These are phyloP conservation scores for Discoglossus pictus DNA, from an alignment of 2,797 vertebrate species.

Conservation along the genomic window DNA sequence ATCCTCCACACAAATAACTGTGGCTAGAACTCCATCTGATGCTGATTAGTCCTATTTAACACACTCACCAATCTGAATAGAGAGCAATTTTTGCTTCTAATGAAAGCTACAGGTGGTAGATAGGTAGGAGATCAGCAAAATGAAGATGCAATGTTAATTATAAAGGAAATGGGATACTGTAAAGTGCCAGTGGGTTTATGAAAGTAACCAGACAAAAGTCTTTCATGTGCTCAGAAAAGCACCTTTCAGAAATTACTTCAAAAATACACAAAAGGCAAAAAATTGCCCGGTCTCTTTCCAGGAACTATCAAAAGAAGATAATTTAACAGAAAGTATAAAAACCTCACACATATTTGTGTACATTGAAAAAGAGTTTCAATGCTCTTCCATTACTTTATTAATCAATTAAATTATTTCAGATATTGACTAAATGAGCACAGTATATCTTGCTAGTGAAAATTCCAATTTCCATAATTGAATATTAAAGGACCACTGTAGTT, in stretches of 20 bases:
- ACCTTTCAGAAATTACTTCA: conserved; percentile 52
- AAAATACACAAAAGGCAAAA: conserved; percentile 31
- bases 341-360: conserved; percentile 49
- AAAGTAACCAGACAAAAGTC: conserved; percentile 31
- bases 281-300: conserved; percentile 14
- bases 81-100: conserved; percentile 23
- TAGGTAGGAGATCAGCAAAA: conserved; percentile 10
- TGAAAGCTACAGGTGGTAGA: conserved; percentile 17
- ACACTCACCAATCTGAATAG: conserved; percentile 2
- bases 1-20: not conserved
- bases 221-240: conserved; percentile 13
- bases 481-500: not conserved
- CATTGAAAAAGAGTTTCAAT: conserved; percentile 57
- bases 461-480: conserved; percentile 10
- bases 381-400: conserved; percentile 45
- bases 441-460: not conserved
- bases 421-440: conserved; percentile 34
- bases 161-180: conserved; percentile 17
- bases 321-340: conserved; percentile 51
- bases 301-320: conserved; percentile 35
- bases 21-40: not conserved
- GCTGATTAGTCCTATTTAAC: conserved; percentile 15
- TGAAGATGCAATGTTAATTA: conserved; percentile 35
- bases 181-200: not conserved
- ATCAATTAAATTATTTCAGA: conserved; percentile 52